Evolutionary conservation across 2,888 invertebrate species (phyloP), one percentile per base, ranked within the genome.

Genomic region (Hedychridium roseum): DNA sequence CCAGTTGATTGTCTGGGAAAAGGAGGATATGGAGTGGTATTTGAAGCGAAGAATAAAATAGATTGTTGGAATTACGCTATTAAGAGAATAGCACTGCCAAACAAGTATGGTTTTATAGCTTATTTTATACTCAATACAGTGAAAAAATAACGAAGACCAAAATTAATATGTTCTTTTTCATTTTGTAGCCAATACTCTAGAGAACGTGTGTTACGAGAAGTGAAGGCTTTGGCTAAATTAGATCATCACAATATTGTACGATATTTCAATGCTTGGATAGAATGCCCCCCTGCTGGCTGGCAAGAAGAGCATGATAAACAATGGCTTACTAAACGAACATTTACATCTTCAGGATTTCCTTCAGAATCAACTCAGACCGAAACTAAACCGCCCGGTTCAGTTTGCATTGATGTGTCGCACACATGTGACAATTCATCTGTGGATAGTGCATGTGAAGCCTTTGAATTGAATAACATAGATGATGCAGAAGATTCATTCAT

Each of bases 21-120:
- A 64, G 98, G 98, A 14, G 98, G 97, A 0, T 99, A 97, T 79
- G 98, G 98, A 0, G 89, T 97, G 1, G 98, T 99, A 0, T 97
- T 97, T 76, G 92, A 97, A 76, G 96, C 93, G 0, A 88, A 86
- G 73, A 96, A 97, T 77, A 94, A 92, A 76, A 88, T 97, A 45
- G 98, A 99, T 74, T 94, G 96, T 68, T 91, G 93, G 63, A 86
- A 87, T 50, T 99, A 98, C 80, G 98, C 98, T 3, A 89, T 99
- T 0, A 99, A 99, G 80, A 84, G 97, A 68, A 97, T 97, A 43
- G 87, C 90, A 0, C 79, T 98, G 44, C 92, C 95, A 1, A 89
- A 86, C 58, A 84, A 84, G 88, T 88, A 73, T 16, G 36, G 27
- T 37, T 18, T 40, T 9, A n/a, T 41, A n/a, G 9, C 18, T 11